A percentile compares a stretch with the other conserved stretches of the same genome.
phyloP scores from a whole-genome alignment of 1,140 invertebrate genomes.

The Heliconius hermathena region DNA sequence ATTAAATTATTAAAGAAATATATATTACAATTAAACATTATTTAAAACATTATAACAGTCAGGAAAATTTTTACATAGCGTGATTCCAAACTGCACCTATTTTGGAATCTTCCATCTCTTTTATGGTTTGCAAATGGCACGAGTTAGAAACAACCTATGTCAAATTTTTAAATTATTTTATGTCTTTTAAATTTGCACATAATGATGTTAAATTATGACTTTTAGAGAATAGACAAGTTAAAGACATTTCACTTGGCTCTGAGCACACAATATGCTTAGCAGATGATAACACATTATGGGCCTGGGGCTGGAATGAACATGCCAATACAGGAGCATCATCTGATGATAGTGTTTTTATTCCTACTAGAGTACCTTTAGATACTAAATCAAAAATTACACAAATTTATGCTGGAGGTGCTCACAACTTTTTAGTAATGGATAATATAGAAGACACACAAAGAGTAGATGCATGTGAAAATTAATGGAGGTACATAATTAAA shows the following conservation, averaged over 20 bases:
- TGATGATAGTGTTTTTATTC: conserved; percentile 82
- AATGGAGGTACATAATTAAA: neutral
- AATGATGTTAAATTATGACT: conserved; percentile 25
- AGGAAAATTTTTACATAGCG: too few species aligned
- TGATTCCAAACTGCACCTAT: too few species aligned
- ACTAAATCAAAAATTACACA: conserved; percentile 49
- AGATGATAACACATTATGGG: conserved; percentile 84
- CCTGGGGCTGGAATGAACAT: conserved; percentile 97
- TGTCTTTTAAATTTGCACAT: too few species aligned
- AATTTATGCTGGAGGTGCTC: conserved; percentile 74
- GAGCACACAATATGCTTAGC: conserved; percentile 88
- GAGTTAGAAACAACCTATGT: too few species aligned
- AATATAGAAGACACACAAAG: conserved; percentile 15
- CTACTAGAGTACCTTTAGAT: conserved; percentile 59
- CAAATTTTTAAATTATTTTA: too few species aligned
- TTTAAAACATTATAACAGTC: too few species aligned
- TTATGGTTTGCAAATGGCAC: too few species aligned
- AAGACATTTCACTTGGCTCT: conserved; percentile 86
- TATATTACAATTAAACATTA: neutral
- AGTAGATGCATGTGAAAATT: neutral
- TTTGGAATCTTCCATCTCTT: too few species aligned
- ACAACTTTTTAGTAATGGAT: conserved; percentile 71
- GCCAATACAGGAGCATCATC: conserved; percentile 90
- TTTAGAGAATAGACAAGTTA: conserved; percentile 73
- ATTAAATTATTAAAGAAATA: neutral